These are phyloP conservation scores for Pseudachorutes palmiensis DNA, from an alignment of 1,140 invertebrate genomes.

Conservation along the genomic window DNA sequence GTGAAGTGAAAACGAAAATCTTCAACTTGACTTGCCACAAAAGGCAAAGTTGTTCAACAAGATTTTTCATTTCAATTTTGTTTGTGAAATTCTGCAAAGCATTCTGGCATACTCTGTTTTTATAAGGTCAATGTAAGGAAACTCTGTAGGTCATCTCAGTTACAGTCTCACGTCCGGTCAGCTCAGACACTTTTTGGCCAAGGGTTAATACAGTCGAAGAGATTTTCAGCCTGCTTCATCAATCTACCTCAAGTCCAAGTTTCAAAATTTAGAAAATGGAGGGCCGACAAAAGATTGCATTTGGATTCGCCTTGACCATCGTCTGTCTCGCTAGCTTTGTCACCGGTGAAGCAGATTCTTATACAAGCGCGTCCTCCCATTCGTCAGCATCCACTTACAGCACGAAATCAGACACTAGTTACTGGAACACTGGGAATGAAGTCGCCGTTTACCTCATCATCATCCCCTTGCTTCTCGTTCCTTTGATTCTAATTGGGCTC, in stretches of 20 bases:
- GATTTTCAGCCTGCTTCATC: too few species aligned
- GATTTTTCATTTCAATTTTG: background rate
- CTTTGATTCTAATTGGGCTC: constrained; percentile 3
- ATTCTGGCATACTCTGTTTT: background rate
- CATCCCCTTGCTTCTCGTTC: background rate
- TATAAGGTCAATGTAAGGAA: constrained; percentile 11
- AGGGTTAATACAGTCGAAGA: too few species aligned
- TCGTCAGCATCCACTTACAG: background rate
- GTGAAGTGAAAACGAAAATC: constrained; percentile 6
- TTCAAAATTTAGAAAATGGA: background rate
- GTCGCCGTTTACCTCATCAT: background rate
- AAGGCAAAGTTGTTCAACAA: constrained; percentile 1
- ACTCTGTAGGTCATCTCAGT: constrained; percentile 6
- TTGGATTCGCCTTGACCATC: background rate
- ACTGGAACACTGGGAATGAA: constrained; percentile 11
- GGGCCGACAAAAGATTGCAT: background rate
- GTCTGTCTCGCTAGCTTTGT: too few species aligned
- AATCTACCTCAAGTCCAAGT: background rate
- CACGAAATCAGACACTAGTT: background rate
- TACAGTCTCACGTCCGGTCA: background rate
- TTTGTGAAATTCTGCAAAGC: background rate
- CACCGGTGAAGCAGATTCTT: too few species aligned
- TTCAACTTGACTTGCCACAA: background rate
- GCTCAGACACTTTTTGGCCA: background rate
- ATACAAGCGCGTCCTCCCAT: too few species aligned